phyloP scores from a whole-genome alignment of 1,140 invertebrate species.

The Augochlora pura region DNA sequence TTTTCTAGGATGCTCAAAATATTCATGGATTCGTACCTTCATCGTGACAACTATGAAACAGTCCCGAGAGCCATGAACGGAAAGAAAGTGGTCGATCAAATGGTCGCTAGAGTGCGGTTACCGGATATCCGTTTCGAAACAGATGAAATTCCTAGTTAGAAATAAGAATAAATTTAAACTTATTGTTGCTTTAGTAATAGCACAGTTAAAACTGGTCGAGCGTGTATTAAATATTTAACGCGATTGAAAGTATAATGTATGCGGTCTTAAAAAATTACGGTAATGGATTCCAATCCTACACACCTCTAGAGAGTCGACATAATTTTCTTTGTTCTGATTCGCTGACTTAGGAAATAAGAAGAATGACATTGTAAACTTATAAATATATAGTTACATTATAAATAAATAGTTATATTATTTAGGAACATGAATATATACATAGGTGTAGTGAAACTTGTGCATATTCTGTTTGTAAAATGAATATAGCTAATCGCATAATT shows the following conservation, averaged over 20 bases:
- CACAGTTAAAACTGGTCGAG: neutral
- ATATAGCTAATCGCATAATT: too few relatives aligned
- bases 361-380: too few relatives aligned
- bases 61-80: slow-evolving; percentile 57
- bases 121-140: slow-evolving; percentile 45
- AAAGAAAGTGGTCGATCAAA: slow-evolving; percentile 28
- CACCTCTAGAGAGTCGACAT: too few relatives aligned
- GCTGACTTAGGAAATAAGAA: too few relatives aligned
- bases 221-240: neutral
- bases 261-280: too few relatives aligned
- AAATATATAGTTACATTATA: too few relatives aligned
- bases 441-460: too few relatives aligned
- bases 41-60: slow-evolving; percentile 54
- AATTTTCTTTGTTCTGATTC: too few relatives aligned
- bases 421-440: too few relatives aligned
- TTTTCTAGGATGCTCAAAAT: slow-evolving; percentile 59
- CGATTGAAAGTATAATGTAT: neutral
- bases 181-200: neutral
- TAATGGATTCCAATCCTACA: too few relatives aligned
- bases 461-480: too few relatives aligned
- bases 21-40: slow-evolving; percentile 74
- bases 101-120: slow-evolving; percentile 37
- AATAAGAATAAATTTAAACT: neutral
- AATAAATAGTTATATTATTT: too few relatives aligned
- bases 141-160: slow-evolving; percentile 8